Evolutionary conservation across 2,888 invertebrate species (phyloP).

Genomic region (Podotricha telesiphe): DNA sequence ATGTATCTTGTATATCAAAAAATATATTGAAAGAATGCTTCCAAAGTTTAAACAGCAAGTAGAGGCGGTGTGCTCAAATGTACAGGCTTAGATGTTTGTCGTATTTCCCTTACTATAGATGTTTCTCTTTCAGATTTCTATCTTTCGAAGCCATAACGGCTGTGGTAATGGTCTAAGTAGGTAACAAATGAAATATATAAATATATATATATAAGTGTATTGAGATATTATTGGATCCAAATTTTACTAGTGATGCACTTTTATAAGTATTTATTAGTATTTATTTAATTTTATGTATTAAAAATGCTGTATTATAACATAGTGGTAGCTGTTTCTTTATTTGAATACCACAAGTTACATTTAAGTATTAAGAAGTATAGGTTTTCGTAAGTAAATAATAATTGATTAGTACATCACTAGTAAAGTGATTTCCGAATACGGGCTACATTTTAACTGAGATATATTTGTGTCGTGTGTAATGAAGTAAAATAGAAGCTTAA

Average conservation of each 20-base stretch:
- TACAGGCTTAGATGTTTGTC: constrained; percentile 62
- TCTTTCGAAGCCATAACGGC: constrained; percentile 68
- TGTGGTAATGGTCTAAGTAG: constrained; percentile 63
- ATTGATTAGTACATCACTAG: constrained; percentile 21
- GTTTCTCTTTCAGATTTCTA: constrained; percentile 53
- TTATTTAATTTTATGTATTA: not conserved
- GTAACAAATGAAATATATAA: constrained; percentile 43
- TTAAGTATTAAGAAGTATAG: not conserved
- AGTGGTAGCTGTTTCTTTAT: not conserved
- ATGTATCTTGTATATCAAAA: not conserved
- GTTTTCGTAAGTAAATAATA: not conserved
- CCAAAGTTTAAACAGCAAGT: constrained; percentile 30
- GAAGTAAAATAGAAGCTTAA: constrained; percentile 25
- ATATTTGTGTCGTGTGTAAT: constrained; percentile 31
- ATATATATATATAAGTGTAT: constrained; percentile 38
- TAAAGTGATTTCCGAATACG: constrained; percentile 7
- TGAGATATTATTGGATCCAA: constrained; percentile 32
- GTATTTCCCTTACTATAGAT: constrained; percentile 57
- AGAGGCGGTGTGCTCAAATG: constrained; percentile 71
- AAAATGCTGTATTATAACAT: not conserved
- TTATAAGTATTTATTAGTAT: not conserved
- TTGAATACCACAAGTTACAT: not conserved
- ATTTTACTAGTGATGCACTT: constrained; percentile 23
- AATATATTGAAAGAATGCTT: too few relatives aligned
- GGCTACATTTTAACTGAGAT: constrained; percentile 27